Evolutionary conservation across 2,888 invertebrate species (phyloP).

Genomic region (Terebella lapidaria): DNA sequence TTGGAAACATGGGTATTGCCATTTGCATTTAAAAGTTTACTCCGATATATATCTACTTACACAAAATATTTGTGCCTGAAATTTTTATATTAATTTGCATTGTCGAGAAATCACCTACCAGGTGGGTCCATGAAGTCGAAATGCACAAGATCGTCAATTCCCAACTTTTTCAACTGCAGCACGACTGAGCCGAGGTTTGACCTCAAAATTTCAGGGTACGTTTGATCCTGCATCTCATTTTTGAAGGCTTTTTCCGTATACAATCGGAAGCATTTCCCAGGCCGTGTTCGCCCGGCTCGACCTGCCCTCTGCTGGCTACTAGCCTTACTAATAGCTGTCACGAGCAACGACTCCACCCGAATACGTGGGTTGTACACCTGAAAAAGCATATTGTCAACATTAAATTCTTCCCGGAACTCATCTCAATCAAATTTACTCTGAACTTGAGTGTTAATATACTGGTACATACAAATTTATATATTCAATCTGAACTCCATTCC

Average conservation of each 20-base stretch:
- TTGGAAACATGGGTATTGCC: not conserved
- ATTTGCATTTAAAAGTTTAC: too few relatives aligned
- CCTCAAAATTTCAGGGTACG: conserved; percentile 88
- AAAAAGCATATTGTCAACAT: too few relatives aligned
- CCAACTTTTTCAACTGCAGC: conserved; percentile 94
- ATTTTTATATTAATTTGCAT: too few relatives aligned
- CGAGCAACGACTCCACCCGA: conserved; percentile 92
- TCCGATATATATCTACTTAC: too few relatives aligned
- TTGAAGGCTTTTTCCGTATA: conserved; percentile 79
- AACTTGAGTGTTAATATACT: too few relatives aligned
- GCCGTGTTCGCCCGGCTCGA: conserved; percentile 93
- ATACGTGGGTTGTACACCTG: conserved; percentile 80
- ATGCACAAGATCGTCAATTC: conserved; percentile 98
- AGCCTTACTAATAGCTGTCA: conserved; percentile 98
- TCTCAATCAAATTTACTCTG: not conserved
- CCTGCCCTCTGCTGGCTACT: conserved; percentile 98
- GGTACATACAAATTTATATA: too few relatives aligned
- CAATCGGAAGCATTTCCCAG: conserved; percentile 89
- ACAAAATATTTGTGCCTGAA: too few relatives aligned
- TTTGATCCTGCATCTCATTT: conserved; percentile 98
- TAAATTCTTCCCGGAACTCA: not conserved
- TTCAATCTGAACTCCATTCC: too few relatives aligned
- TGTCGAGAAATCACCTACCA: too few relatives aligned
- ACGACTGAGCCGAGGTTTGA: conserved; percentile 96
- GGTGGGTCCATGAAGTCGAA: conserved; percentile 99